Evolutionary conservation across 2,888 invertebrate genomes (phyloP).

Genomic region (Trachelus stipa): DNA sequence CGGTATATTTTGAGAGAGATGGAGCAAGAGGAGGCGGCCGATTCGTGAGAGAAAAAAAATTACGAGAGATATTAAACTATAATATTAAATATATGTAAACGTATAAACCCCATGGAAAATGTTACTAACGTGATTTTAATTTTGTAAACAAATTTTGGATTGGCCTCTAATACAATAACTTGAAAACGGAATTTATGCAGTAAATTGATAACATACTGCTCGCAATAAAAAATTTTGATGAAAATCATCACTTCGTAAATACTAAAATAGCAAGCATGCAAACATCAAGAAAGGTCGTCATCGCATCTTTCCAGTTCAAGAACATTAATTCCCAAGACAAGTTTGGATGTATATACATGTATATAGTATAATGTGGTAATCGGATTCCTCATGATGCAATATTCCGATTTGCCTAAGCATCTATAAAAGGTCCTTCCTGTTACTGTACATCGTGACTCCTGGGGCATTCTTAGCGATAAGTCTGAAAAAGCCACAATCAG

Average conservation of each 20-base stretch:
- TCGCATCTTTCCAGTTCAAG: neutral
- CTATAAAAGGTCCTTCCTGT: neutral
- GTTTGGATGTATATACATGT: neutral
- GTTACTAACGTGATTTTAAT: neutral
- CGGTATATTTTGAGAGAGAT: conserved; percentile 28
- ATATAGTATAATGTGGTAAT: neutral
- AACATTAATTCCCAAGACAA: neutral
- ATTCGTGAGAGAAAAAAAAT: conserved; percentile 6
- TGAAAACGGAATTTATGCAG: too few relatives aligned
- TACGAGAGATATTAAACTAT: too few relatives aligned
- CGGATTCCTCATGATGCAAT: neutral
- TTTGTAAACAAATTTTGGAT: neutral
- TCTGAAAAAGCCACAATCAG: too few relatives aligned
- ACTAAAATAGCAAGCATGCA: neutral
- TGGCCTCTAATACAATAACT: neutral
- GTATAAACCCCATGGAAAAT: neutral
- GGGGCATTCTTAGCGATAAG: neutral
- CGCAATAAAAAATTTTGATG: neutral
- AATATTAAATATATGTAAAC: too few relatives aligned
- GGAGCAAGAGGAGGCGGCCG: neutral
- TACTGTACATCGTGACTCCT: neutral
- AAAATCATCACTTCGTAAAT: neutral
- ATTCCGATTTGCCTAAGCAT: neutral
- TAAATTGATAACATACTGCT: neutral
- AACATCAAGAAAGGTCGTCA: neutral